Percentiles rank a stretch among this genome's conserved stretches.
Conservation (phyloP, 2,888 invertebrate species). For the Hirtodrosophila histrioides region DNA sequence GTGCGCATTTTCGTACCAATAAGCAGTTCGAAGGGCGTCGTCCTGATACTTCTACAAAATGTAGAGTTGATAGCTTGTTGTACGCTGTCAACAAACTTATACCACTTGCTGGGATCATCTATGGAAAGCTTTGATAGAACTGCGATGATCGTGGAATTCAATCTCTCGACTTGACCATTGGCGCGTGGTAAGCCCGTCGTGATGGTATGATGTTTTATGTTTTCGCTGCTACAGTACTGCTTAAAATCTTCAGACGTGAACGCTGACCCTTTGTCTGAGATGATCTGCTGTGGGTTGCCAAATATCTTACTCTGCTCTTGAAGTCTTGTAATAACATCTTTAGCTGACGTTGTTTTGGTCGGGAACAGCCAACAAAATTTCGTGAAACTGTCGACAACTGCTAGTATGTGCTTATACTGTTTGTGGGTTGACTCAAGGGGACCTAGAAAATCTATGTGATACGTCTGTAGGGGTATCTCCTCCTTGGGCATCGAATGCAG, state of each 20-base stretch:
- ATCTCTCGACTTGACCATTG: conserved; percentile 79
- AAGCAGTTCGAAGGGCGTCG: conserved; percentile 17
- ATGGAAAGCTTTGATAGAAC: conserved; percentile 2
- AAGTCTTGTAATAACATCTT: neutral
- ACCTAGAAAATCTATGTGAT: neutral
- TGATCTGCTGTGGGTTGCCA: conserved; percentile 56
- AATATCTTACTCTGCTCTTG: neutral
- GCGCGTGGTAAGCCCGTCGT: conserved; percentile 69
- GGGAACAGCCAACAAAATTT: conserved; percentile 20
- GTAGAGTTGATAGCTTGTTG: conserved; percentile 13
- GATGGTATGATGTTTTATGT: conserved; percentile 62
- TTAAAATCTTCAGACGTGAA: conserved; percentile 60
- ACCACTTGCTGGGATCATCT: conserved; percentile 16
- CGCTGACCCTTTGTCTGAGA: conserved; percentile 80
- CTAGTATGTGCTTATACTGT: conserved; percentile 10
- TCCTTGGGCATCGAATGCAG: conserved; percentile 4
- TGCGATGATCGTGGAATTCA: conserved; percentile 60
- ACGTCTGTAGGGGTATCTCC: neutral
- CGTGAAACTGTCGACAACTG: conserved; percentile 10
- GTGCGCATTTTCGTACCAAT: conserved; percentile 15
- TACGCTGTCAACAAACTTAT: conserved; percentile 2
- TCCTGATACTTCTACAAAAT: conserved; percentile 7
- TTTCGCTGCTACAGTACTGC: conserved; percentile 76
- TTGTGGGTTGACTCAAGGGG: neutral
- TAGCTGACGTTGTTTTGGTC: conserved; percentile 16